Percentiles rank a stretch among this genome's conserved stretches.
These are phyloP conservation scores for Lissocephala sabroskyi DNA, from an alignment of 2,888 invertebrate species.

Conservation along the genomic window DNA sequence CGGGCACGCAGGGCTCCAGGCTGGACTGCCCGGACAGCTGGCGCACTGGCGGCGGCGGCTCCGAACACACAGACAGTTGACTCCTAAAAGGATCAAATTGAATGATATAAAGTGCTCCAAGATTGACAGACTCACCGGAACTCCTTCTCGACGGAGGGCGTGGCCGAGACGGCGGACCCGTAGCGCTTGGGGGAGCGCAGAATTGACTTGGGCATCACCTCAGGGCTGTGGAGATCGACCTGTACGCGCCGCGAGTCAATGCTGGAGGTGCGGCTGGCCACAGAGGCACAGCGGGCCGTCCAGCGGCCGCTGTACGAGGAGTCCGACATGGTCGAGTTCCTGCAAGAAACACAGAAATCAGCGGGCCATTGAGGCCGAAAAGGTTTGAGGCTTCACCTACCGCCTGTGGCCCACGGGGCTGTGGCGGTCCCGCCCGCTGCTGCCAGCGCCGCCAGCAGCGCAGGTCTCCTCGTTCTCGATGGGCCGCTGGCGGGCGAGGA, in stretches of 20 bases:
- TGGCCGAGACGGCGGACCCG: slow-evolving; percentile 68
- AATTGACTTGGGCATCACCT: slow-evolving; percentile 66
- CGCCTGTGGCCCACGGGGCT: slow-evolving; percentile 66
- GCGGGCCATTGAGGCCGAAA: background rate
- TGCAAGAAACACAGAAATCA: slow-evolving; percentile 15
- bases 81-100: slow-evolving; percentile 26
- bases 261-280: slow-evolving; percentile 70
- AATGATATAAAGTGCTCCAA: background rate
- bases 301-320: slow-evolving; percentile 70
- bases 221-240: slow-evolving; percentile 71
- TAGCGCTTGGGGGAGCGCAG: slow-evolving; percentile 68
- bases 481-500: slow-evolving; percentile 83
- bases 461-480: slow-evolving; percentile 82
- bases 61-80: slow-evolving; percentile 72
- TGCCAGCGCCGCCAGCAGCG: no score
- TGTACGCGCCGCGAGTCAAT: slow-evolving; percentile 71
- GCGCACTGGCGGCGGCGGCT: slow-evolving; percentile 60
- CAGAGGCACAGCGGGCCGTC: slow-evolving; percentile 67
- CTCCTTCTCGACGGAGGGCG: slow-evolving; percentile 71
- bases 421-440: slow-evolving; percentile 44
- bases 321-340: slow-evolving; percentile 71
- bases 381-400: slow-evolving; percentile 30
- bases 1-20: slow-evolving; percentile 70
- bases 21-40: slow-evolving; percentile 72
- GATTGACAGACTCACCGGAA: slow-evolving; percentile 59